Conservation (phyloP, 2,888 invertebrate species). For the Drosophila nr. perissopoda region DNA sequence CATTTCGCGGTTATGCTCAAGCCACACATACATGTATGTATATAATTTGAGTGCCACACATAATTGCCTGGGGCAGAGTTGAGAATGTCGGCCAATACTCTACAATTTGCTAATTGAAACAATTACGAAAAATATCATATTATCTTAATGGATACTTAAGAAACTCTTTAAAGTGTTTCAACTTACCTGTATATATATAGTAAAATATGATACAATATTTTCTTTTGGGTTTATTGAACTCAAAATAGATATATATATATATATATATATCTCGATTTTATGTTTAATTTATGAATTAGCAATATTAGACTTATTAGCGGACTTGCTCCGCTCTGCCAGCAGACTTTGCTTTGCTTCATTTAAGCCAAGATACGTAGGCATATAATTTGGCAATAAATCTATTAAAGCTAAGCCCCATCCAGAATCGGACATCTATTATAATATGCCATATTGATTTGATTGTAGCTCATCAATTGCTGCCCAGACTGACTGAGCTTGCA, state of each 20-base stretch:
- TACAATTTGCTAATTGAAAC: background rate
- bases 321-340: background rate
- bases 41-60: background rate
- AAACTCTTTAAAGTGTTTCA: background rate
- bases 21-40: background rate
- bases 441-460: background rate
- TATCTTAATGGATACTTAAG: background rate
- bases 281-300: slow-evolving; percentile 32
- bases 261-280: background rate
- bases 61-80: background rate
- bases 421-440: background rate
- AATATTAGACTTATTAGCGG: slow-evolving; percentile 10
- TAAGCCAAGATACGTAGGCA: background rate
- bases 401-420: background rate
- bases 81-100: background rate
- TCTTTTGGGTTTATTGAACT: slow-evolving; percentile 25
- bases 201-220: background rate
- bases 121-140: background rate
- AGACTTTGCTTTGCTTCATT: no score
- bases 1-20: slow-evolving; percentile 7
- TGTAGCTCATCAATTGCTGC: slow-evolving; percentile 12
- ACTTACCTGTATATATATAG: background rate
- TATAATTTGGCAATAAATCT: background rate
- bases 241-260: background rate
- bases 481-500: background rate